phyloP scores from a whole-genome alignment of 2,888 invertebrate species.

The Meganola albula region DNA sequence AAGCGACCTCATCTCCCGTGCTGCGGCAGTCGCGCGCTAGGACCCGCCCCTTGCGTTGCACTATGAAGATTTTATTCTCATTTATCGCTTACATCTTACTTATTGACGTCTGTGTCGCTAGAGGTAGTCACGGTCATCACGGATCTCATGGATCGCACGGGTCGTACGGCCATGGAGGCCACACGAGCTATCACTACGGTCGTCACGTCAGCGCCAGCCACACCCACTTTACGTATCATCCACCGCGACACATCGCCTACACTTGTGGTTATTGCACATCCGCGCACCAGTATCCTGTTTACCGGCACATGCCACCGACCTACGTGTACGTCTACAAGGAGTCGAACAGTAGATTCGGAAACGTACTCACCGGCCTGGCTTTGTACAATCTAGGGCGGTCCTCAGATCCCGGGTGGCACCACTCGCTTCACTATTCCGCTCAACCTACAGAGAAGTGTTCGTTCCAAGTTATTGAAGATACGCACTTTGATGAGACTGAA shows the following conservation, averaged over 20 bases:
- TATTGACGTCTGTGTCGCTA: constrained; percentile 48
- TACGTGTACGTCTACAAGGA: constrained; percentile 63
- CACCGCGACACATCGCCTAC: constrained; percentile 52
- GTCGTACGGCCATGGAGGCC: constrained; percentile 5
- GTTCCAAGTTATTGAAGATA: constrained; percentile 51
- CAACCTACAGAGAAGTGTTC: constrained; percentile 52
- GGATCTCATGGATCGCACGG: constrained; percentile 15
- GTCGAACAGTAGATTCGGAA: constrained; percentile 49
- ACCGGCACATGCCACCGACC: constrained; percentile 52
- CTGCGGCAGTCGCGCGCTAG: constrained; percentile 57
- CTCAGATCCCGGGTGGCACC: constrained; percentile 36
- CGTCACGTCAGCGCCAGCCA: constrained; percentile 50
- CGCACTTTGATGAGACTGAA: constrained; percentile 51
- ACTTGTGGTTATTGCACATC: constrained; percentile 52
- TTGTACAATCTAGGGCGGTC: constrained; percentile 64
- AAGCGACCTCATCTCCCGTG: constrained; percentile 47
- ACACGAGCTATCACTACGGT: constrained; percentile 27
- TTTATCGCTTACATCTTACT: constrained; percentile 33
- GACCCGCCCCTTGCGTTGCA: constrained; percentile 50
- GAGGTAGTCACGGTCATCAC: constrained; percentile 23
- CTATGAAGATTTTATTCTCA: constrained; percentile 43
- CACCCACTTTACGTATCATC: constrained; percentile 59
- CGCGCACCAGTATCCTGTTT: constrained; percentile 57
- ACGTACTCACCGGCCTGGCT: constrained; percentile 57
- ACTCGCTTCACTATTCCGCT: constrained; percentile 38